Conservation (phyloP, 2,113 vertebrate species). For the Cavia porcellus region DNA sequence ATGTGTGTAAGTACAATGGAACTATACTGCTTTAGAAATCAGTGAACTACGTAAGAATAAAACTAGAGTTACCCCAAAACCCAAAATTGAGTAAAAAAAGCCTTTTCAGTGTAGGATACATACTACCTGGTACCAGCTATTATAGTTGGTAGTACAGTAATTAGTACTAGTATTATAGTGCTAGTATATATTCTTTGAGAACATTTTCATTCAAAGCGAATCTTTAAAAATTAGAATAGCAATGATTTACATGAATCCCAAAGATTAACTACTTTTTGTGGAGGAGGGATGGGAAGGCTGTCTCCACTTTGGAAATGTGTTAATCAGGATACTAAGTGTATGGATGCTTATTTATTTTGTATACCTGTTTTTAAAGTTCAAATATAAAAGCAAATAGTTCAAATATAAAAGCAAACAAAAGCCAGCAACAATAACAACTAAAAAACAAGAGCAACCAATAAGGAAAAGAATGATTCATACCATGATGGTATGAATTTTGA, state of each 20-base stretch:
- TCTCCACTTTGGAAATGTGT: constrained; percentile 19
- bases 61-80: background rate
- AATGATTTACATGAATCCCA: constrained; percentile 1
- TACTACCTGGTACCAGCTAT: background rate
- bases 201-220: background rate
- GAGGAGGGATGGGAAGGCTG: background rate
- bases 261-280: background rate
- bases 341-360: constrained; percentile 2
- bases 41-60: background rate
- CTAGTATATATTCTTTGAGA: background rate
- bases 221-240: background rate
- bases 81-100: background rate
- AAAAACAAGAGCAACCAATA: background rate
- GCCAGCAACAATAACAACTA: background rate
- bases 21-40: background rate
- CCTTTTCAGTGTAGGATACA: background rate
- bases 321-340: background rate
- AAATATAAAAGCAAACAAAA: constrained; percentile 46
- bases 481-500: background rate
- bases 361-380: background rate
- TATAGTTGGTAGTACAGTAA: background rate
- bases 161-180: background rate
- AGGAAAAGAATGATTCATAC: background rate
- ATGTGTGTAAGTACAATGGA: background rate
- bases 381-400: constrained; percentile 1